Percentiles rank a stretch among this genome's conserved stretches.
Conservation (phyloP, 2,888 invertebrate genomes). For the Polia nebulosa region DNA sequence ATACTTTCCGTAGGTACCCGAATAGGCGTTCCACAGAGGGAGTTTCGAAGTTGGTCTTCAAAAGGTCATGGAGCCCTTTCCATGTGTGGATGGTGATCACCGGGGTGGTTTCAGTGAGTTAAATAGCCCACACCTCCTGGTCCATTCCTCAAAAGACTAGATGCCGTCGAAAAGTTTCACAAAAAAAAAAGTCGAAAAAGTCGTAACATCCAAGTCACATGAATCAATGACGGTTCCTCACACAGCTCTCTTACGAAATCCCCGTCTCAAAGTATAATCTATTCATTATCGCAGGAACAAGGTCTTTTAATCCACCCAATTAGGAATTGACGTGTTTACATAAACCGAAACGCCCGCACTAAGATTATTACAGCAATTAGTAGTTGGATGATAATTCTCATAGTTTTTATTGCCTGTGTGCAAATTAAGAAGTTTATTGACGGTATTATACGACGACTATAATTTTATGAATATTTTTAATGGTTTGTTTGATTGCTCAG, state of each 20-base stretch:
- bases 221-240: constrained; percentile 25
- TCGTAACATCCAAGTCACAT: constrained; percentile 8
- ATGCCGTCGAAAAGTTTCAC: too few relatives aligned
- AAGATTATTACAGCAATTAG: constrained; percentile 70
- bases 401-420: constrained; percentile 66
- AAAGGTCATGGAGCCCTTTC: too few relatives aligned
- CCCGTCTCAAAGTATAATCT: constrained; percentile 54
- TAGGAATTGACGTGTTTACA: constrained; percentile 67
- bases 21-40: too few relatives aligned
- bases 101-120: too few relatives aligned
- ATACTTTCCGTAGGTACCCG: too few relatives aligned
- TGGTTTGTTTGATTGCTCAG: constrained; percentile 43
- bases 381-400: constrained; percentile 64
- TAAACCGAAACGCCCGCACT: constrained; percentile 52
- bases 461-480: constrained; percentile 51
- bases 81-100: too few relatives aligned
- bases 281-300: constrained; percentile 54
- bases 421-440: constrained; percentile 79
- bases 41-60: too few relatives aligned
- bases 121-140: too few relatives aligned
- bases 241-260: constrained; percentile 30
- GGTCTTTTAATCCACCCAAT: constrained; percentile 69
- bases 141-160: too few relatives aligned
- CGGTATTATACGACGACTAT: constrained; percentile 64
- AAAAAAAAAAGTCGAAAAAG: too few relatives aligned